Conservation (phyloP, 2,888 invertebrate genomes). For the Acanthosepion pharaonis region DNA sequence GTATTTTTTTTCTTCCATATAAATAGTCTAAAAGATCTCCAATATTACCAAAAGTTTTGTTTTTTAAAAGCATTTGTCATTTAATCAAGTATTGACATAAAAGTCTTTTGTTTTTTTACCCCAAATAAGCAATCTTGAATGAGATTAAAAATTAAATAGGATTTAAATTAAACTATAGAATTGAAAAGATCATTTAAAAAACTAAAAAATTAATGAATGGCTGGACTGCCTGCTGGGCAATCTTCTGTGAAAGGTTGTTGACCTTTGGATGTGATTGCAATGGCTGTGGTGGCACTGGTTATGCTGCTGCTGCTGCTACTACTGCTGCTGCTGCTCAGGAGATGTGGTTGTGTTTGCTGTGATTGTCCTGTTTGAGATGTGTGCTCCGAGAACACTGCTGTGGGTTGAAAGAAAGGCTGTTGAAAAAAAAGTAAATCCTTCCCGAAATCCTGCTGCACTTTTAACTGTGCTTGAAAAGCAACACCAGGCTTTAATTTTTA, state of each 20-base stretch:
- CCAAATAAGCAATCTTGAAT: background rate
- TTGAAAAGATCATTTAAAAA: background rate
- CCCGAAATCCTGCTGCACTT: conserved; percentile 58
- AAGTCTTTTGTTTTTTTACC: background rate
- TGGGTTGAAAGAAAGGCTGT: background rate
- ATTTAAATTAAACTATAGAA: background rate
- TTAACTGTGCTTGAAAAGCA: conserved; percentile 70
- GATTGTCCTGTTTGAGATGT: background rate
- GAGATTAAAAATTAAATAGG: background rate
- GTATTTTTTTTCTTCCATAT: no score
- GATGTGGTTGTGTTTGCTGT: background rate
- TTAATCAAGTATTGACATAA: no score
- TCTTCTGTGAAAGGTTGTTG: conserved; percentile 35
- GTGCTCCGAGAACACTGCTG: conserved; percentile 21
- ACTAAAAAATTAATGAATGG: background rate
- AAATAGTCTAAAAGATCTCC: no score
- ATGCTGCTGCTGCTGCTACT: background rate
- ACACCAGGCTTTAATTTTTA: conserved; percentile 71
- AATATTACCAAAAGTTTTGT: no score
- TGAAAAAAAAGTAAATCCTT: background rate
- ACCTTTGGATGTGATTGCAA: background rate
- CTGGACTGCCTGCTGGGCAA: conserved; percentile 24
- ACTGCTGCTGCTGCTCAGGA: background rate
- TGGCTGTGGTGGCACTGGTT: background rate
- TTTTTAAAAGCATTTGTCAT: no score